Evolutionary conservation across 2,888 invertebrate species (phyloP).

Genomic region (Acrobasis repandana): DNA sequence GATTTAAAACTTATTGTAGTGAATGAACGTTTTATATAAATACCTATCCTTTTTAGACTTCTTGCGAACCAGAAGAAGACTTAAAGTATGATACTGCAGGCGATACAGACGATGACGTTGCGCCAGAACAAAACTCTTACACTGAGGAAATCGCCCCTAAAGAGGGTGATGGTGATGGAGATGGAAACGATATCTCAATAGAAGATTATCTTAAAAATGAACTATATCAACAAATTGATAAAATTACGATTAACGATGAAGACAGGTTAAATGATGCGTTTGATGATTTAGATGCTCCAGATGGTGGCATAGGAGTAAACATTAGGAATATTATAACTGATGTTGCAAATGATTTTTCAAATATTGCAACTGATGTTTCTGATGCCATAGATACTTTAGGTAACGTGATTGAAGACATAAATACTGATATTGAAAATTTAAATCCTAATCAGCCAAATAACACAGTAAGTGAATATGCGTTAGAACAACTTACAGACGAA

Average conservation of each 20-base stretch:
- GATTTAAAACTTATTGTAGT: no score
- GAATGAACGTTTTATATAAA: no score
- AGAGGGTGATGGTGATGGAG: not conserved
- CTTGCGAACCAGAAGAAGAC: slow-evolving; percentile 1
- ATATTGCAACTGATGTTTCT: not conserved
- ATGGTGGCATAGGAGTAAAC: not conserved
- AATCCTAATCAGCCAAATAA: not conserved
- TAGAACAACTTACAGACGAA: not conserved
- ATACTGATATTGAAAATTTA: not conserved
- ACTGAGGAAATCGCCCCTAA: not conserved
- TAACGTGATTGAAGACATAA: not conserved
- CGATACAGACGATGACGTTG: not conserved
- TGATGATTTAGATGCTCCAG: not conserved
- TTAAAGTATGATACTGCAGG: not conserved
- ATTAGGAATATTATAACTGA: not conserved
- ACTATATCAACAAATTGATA: not conserved
- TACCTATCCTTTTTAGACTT: not conserved
- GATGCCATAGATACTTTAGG: not conserved
- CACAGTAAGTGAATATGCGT: slow-evolving; percentile 1
- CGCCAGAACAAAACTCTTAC: not conserved
- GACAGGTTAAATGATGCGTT: not conserved
- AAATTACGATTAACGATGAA: not conserved
- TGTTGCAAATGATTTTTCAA: not conserved
- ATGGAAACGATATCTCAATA: not conserved
- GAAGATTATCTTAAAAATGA: not conserved